A percentile compares a stretch with the other conserved stretches of the same genome.
Conservation (phyloP, 2,888 invertebrate genomes). For the Melieria crassipennis region DNA sequence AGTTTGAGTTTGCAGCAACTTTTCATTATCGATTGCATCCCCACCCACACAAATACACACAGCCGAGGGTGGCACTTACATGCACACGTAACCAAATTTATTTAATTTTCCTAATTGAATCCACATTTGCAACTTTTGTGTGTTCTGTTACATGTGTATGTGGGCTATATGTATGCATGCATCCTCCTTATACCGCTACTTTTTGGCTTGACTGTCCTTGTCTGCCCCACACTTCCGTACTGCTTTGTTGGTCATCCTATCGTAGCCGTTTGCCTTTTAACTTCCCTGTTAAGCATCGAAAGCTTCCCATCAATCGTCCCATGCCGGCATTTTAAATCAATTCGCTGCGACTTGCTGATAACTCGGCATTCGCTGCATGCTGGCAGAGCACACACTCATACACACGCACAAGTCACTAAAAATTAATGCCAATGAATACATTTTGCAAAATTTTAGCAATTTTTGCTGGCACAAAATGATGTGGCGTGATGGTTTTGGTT, state of each 20-base stretch:
- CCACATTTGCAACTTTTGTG: neutral
- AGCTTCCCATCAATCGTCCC: too few species aligned
- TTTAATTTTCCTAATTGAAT: constrained; percentile 25
- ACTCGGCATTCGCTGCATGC: neutral
- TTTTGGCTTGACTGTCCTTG: too few species aligned
- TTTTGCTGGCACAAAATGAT: too few species aligned
- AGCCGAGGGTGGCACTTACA: neutral
- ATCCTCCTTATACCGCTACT: neutral
- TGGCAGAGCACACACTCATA: neutral
- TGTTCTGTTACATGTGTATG: neutral
- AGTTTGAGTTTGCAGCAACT: too few species aligned
- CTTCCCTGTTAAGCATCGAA: too few species aligned
- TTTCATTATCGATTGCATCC: too few species aligned
- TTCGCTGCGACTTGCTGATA: constrained; percentile 32
- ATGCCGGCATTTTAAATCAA: constrained; percentile 21
- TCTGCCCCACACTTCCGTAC: too few species aligned
- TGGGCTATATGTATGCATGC: neutral
- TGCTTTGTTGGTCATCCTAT: too few species aligned
- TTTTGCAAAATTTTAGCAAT: too few species aligned
- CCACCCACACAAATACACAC: neutral
- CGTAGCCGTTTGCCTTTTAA: too few species aligned
- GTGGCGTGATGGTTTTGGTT: too few species aligned
- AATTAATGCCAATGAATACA: too few species aligned
- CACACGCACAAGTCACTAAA: neutral
- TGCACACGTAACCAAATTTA: neutral